A percentile compares a stretch with the other conserved stretches of the same genome.
These are phyloP conservation scores for Salmo trutta DNA, from an alignment of 2,797 vertebrate species.

Conservation along the genomic window DNA sequence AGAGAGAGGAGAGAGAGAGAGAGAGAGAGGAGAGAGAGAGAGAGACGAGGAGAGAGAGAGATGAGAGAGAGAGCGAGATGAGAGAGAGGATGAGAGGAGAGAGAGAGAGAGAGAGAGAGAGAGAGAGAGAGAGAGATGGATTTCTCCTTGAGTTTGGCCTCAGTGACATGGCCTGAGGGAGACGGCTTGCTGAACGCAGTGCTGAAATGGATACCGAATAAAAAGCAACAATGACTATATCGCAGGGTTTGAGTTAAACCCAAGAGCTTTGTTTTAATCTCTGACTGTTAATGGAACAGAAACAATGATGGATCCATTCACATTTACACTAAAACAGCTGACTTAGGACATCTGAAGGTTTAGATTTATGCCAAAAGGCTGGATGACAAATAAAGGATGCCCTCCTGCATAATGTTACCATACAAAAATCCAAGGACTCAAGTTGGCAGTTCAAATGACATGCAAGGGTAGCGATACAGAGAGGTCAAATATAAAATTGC, in stretches of 20 bases:
- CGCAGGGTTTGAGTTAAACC: slow-evolving; percentile 21
- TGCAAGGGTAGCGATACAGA: no score
- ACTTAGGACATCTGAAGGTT: slow-evolving; percentile 2
- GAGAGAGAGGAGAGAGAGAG: slow-evolving; percentile 1
- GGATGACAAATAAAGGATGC: neutral
- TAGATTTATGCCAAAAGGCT: slow-evolving; percentile 12
- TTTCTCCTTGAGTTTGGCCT: slow-evolving; percentile 27
- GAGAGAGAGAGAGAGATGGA: slow-evolving; percentile 16
- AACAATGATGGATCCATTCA: slow-evolving; percentile 12
- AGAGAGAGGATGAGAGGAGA: slow-evolving; percentile 2
- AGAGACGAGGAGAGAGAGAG: neutral
- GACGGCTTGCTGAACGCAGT: slow-evolving; percentile 6
- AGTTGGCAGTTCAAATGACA: neutral
- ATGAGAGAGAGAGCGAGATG: neutral
- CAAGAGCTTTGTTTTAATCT: slow-evolving; percentile 21
- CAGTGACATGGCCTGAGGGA: slow-evolving; percentile 22
- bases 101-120: neutral
- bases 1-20: slow-evolving; percentile 4
- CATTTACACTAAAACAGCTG: slow-evolving; percentile 18
- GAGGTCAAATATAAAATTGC: no score
- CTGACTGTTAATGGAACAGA: slow-evolving; percentile 14
- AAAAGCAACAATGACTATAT: slow-evolving; percentile 23
- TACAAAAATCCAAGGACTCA: neutral
- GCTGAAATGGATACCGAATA: slow-evolving; percentile 40
- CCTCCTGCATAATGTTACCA: neutral